phyloP scores from a whole-genome alignment of 1,140 invertebrate genomes.

The Drosophila sproati region DNA sequence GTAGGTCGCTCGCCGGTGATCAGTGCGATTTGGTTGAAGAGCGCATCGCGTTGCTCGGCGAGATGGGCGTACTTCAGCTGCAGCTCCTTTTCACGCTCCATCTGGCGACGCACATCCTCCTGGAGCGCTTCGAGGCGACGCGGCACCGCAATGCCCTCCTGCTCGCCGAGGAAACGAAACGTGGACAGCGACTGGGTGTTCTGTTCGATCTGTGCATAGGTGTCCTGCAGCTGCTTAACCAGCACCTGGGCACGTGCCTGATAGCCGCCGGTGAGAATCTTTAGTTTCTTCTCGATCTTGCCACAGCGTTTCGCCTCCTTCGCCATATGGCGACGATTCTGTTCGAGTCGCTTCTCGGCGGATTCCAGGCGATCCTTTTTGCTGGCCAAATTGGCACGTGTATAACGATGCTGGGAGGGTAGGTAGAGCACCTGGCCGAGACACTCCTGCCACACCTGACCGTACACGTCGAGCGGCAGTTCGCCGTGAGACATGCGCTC shows the following conservation, averaged over 20 bases:
- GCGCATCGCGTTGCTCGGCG: slow-evolving; percentile 62
- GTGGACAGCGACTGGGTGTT: slow-evolving; percentile 95
- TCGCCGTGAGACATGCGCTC: slow-evolving; percentile 98
- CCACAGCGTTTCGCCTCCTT: slow-evolving; percentile 97
- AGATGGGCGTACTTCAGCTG: slow-evolving; percentile 86
- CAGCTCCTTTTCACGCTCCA: slow-evolving; percentile 94
- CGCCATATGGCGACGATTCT: slow-evolving; percentile 97
- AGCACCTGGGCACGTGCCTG: slow-evolving; percentile 93
- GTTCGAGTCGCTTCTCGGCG: slow-evolving; percentile 95
- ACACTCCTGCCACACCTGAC: slow-evolving; percentile 99
- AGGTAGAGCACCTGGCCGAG: slow-evolving; percentile 94
- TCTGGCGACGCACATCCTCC: slow-evolving; percentile 96
- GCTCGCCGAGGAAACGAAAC: slow-evolving; percentile 95
- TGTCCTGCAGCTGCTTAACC: slow-evolving; percentile 95
- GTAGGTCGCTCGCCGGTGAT: slow-evolving; percentile 56
- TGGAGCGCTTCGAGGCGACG: slow-evolving; percentile 94
- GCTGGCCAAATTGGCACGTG: slow-evolving; percentile 95
- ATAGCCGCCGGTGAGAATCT: slow-evolving; percentile 96
- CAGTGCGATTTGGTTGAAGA: slow-evolving; percentile 55
- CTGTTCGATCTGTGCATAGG: slow-evolving; percentile 96
- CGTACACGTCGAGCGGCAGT: slow-evolving; percentile 94
- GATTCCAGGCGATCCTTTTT: slow-evolving; percentile 98
- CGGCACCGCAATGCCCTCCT: slow-evolving; percentile 96
- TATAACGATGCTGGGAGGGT: slow-evolving; percentile 95
- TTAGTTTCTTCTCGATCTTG: slow-evolving; percentile 99